These are phyloP conservation scores for Amphiduros pacificus DNA, from an alignment of 2,888 invertebrate species.

Conservation along the genomic window DNA sequence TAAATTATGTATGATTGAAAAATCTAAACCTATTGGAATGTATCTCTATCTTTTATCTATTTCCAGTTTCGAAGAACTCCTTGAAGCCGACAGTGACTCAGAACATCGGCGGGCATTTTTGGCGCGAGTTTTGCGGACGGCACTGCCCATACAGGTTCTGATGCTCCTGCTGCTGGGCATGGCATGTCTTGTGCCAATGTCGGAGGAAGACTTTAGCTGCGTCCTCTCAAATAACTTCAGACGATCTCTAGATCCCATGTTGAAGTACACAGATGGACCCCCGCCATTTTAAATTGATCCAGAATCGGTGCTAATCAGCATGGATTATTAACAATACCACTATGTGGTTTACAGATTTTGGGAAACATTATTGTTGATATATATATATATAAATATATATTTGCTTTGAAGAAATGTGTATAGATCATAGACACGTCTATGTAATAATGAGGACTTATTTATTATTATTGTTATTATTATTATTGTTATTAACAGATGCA, in stretches of 20 bases:
- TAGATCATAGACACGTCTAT: too few species aligned
- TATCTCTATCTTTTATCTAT: neutral
- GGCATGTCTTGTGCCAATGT: constrained; percentile 87
- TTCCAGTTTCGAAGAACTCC: constrained; percentile 8
- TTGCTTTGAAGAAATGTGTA: too few species aligned
- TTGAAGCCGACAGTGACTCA: constrained; percentile 1
- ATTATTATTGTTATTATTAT: too few species aligned
- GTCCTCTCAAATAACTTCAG: constrained; percentile 82
- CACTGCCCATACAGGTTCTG: constrained; percentile 91
- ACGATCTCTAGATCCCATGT: constrained; percentile 82
- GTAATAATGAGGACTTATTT: too few species aligned
- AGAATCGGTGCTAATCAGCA: too few species aligned
- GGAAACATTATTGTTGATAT: too few species aligned
- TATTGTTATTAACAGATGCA: too few species aligned
- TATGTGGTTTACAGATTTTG: too few species aligned
- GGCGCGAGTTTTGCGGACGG: constrained; percentile 81
- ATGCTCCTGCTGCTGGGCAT: constrained; percentile 90
- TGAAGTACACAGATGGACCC: constrained; percentile 89
- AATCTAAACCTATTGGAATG: too few species aligned
- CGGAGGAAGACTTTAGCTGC: constrained; percentile 80
- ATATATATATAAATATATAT: too few species aligned
- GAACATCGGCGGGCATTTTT: constrained; percentile 6
- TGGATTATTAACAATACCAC: too few species aligned
- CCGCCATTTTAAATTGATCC: constrained; percentile 74
- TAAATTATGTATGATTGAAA: too few species aligned